These are phyloP conservation scores for Microtus richardsoni DNA, from an alignment of 2,113 vertebrate species.

Conservation along the genomic window DNA sequence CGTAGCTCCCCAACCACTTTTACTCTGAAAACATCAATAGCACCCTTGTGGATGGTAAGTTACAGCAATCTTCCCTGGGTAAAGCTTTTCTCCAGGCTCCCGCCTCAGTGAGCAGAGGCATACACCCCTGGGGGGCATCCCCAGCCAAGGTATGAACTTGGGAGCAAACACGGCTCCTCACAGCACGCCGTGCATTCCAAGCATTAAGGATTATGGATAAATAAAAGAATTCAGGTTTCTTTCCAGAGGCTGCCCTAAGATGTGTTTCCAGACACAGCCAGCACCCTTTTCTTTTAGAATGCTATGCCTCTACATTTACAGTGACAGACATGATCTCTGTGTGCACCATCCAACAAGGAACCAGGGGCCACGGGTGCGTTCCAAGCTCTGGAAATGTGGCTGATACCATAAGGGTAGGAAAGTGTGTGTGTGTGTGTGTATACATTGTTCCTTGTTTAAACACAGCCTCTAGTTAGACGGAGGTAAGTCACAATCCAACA, in stretches of 20 bases:
- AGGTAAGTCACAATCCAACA: neutral
- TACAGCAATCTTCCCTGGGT: conserved; percentile 27
- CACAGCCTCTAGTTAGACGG: neutral
- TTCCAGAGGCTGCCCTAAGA: neutral
- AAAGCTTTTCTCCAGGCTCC: conserved; percentile 35
- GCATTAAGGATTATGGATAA: neutral
- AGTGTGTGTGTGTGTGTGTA: neutral
- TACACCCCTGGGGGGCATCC: neutral
- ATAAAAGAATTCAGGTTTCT: neutral
- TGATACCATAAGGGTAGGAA: neutral
- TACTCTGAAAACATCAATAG: conserved; percentile 11
- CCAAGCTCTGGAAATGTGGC: neutral
- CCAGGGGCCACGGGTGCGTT: neutral
- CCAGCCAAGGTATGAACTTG: neutral
- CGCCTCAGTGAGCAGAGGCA: conserved; percentile 46
- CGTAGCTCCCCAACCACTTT: neutral
- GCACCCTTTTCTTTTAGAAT: neutral
- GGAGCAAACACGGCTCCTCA: neutral
- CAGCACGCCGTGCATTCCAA: neutral
- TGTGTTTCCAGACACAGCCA: neutral
- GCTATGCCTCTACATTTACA: neutral
- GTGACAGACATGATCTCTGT: neutral
- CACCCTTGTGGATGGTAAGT: conserved; percentile 12
- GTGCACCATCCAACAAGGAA: neutral
- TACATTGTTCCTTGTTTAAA: neutral